phyloP scores from a whole-genome alignment of 1,140 invertebrate genomes.

The Brachionus paranguensis region DNA sequence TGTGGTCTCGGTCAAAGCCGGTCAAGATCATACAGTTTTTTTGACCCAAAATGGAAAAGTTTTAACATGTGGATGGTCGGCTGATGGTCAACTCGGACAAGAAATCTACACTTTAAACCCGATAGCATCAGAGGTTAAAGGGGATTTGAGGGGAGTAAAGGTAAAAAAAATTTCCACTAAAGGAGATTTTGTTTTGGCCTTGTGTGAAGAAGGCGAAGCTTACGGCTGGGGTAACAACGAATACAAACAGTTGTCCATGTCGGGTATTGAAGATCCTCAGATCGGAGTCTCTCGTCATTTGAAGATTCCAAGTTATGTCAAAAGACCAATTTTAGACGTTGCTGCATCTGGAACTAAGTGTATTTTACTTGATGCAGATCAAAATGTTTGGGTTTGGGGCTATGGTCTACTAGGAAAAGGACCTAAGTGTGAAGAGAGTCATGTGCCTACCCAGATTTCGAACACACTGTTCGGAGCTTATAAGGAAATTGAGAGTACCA shows the following conservation, averaged over 20 bases:
- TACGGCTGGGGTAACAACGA: conserved; percentile 97
- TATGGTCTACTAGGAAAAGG: conserved; percentile 82
- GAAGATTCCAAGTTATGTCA: conserved; percentile 58
- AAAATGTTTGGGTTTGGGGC: conserved; percentile 83
- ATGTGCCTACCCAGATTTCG: conserved; percentile 67
- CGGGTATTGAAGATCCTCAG: conserved; percentile 44
- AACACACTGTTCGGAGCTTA: conserved; percentile 68
- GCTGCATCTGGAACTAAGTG: conserved; percentile 81
- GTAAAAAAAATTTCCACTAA: conserved; percentile 73
- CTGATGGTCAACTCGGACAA: conserved; percentile 72
- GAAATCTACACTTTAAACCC: conserved; percentile 46
- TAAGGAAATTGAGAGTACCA: conserved; percentile 68
- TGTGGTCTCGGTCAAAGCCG: conserved; percentile 65
- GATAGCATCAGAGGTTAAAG: conserved; percentile 59
- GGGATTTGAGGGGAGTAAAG: conserved; percentile 72
- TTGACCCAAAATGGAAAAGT: conserved; percentile 72
- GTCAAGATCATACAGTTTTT: conserved; percentile 79
- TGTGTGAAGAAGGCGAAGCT: conserved; percentile 76
- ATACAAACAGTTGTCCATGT: conserved; percentile 70
- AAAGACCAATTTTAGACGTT: conserved; percentile 64
- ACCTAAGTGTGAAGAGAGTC: conserved; percentile 65
- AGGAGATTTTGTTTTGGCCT: conserved; percentile 78
- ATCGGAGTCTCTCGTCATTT: conserved; percentile 44
- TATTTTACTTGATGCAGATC: conserved; percentile 70
- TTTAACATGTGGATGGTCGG: conserved; percentile 83